Percentiles rank a stretch among this genome's conserved stretches.
phyloP scores from a whole-genome alignment of 2,113 vertebrate genomes.

The Prunella himalayana region DNA sequence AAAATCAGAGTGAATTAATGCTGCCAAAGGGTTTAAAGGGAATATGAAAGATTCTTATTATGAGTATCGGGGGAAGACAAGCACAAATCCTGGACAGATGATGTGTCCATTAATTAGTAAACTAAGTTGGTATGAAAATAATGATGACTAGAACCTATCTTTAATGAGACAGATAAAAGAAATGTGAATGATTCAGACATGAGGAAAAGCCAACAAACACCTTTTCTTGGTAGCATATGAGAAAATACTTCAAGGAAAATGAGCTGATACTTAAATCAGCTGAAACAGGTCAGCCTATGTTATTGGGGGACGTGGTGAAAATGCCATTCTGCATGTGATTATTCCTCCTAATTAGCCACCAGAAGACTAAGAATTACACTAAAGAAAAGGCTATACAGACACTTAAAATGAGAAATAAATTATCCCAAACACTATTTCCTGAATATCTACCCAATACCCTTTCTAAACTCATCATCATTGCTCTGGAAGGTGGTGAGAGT shows the following conservation, averaged over 20 bases:
- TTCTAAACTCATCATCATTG: background rate
- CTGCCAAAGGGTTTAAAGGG: slow-evolving; percentile 24
- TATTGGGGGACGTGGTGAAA: background rate
- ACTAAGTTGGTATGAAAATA: background rate
- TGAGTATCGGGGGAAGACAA: background rate
- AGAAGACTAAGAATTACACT: background rate
- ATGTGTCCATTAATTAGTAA: slow-evolving; percentile 34
- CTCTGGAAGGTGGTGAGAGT: background rate
- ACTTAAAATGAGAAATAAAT: background rate
- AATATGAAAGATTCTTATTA: background rate
- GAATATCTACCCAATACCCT: background rate
- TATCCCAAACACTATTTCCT: background rate
- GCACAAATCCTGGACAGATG: background rate
- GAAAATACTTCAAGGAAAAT: background rate
- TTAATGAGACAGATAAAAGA: slow-evolving; percentile 10
- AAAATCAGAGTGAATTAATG: background rate
- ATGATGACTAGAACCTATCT: background rate
- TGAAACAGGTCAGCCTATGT: background rate
- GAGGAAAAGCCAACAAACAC: background rate
- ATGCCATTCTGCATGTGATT: background rate
- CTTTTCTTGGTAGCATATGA: background rate
- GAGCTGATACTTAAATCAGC: background rate
- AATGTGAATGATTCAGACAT: background rate
- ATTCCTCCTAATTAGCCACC: background rate
- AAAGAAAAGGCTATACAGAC: background rate